A percentile compares a stretch with the other conserved stretches of the same genome.
Conservation (phyloP, 1,140 invertebrate species). For the Littorina saxatilis region DNA sequence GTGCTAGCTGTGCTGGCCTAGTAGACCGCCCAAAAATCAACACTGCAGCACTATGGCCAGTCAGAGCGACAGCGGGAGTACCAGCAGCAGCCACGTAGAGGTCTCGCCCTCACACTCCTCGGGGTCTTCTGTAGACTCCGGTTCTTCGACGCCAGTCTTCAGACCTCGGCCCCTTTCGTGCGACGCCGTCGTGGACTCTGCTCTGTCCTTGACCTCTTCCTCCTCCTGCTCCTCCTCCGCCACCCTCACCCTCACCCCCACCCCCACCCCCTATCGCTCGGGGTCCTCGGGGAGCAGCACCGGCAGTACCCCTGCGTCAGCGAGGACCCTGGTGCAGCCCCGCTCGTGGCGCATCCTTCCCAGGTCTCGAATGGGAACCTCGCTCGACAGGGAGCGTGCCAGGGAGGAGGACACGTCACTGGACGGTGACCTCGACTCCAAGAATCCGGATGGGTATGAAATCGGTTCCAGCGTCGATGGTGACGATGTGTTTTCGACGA, state of each 20-base stretch:
- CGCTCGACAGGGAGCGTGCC: conserved; percentile 8
- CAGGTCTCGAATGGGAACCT: not conserved
- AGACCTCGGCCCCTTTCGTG: not conserved
- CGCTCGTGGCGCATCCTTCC: not conserved
- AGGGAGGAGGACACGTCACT: not conserved
- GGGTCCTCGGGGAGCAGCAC: not conserved
- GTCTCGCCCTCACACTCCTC: no score
- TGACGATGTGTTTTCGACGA: not conserved
- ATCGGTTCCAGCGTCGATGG: conserved; percentile 1
- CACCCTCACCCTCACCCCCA: not conserved
- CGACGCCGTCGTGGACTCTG: not conserved
- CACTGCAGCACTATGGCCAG: no score
- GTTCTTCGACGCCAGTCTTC: no score
- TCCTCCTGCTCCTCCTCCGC: conserved; percentile 1
- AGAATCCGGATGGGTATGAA: not conserved
- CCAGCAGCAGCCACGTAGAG: not conserved
- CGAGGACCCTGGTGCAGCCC: conserved; percentile 9
- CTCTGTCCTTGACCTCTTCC: not conserved
- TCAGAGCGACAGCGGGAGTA: not conserved
- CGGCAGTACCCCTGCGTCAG: not conserved
- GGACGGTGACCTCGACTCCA: not conserved
- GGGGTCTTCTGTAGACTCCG: no score
- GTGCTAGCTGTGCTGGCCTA: no score
- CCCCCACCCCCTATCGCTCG: not conserved
- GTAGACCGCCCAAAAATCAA: no score